Base-by-base conservation (phyloP, 2,797 vertebrate genomes). In the Gobio occitaniae region DNA sequence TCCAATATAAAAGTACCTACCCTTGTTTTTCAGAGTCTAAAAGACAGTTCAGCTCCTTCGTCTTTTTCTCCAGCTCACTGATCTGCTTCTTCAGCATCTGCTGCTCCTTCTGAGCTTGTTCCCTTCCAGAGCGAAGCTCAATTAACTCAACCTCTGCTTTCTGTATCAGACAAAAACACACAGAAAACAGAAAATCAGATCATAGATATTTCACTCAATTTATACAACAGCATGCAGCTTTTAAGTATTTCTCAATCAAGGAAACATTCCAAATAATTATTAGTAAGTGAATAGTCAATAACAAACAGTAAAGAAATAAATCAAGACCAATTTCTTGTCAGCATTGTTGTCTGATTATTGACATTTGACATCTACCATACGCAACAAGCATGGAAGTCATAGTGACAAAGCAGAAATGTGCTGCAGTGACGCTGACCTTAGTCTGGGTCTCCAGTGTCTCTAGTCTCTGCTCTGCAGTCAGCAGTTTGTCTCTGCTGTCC, bases 401-500 rank as follows among this genome's bases (percentile, higher is more conserved):
- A 2, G 10, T 48, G 48, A 76, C 6, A n/a, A 50, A 72, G 50
- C 68, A 47, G 17, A 77, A 70, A 84, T 21, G 9, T 63, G 29
- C 61, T 44, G 36, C 48, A 56, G 75, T 56, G 63, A 9, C 38
- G 21, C 95, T 90, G 91, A 99, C 98, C 97, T 97, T 99, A 85
- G 92, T 88, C 47, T 96, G 95, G 9, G 94, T 95, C 92, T 97
- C 96, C 52, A 98, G 92, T 54, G 95, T 95, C 93, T 99, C 98
- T 0, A 88, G 89, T 83, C 93, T 96, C 89, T 99, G 97, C 48
- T 99, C 98, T 86, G 97, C 95, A 86, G 93, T 93, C 91, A 99
- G 91, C 8, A 92, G 88, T 87, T 97, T 97, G 91, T 99, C 98
- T 93, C 96, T 98, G 91, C 93, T 92, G 70, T 99, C 97, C 90